These are phyloP conservation scores for Ondatra zibethicus DNA, from an alignment of 2,113 vertebrate species.

Conservation along the genomic window DNA sequence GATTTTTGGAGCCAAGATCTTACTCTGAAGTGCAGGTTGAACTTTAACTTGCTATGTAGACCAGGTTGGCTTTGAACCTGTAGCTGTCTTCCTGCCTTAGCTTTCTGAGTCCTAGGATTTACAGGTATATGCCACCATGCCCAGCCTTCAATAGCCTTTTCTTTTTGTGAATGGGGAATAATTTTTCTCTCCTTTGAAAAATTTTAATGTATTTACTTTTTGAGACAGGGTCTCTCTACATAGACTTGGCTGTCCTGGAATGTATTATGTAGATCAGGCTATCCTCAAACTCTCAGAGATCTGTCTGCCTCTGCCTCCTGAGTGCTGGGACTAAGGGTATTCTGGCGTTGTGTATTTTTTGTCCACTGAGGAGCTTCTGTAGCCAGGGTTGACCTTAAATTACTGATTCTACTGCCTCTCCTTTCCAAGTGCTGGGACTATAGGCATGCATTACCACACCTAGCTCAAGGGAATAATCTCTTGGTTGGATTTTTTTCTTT, in stretches of 20 bases:
- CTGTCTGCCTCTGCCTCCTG: not conserved
- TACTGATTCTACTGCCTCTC: not conserved
- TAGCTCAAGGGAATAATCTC: not conserved
- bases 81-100: not conserved
- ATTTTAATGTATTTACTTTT: not conserved
- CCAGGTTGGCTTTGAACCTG: not conserved
- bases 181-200: not conserved
- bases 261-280: not conserved
- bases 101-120: not conserved
- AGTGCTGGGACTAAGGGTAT: not conserved
- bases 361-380: not conserved
- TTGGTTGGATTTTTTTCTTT: not conserved
- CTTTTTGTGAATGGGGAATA: not conserved
- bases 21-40: not conserved
- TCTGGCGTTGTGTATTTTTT: not conserved
- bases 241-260: not conserved
- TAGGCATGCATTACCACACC: not conserved
- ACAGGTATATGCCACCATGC: not conserved
- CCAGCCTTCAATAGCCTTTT: not conserved
- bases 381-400: not conserved
- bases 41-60: not conserved
- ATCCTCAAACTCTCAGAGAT: not conserved
- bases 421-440: not conserved
- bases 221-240: not conserved
- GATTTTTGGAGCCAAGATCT: not conserved